These are phyloP conservation scores for Oedothorax gibbosus DNA, from an alignment of 1,140 invertebrate genomes.

Conservation along the genomic window DNA sequence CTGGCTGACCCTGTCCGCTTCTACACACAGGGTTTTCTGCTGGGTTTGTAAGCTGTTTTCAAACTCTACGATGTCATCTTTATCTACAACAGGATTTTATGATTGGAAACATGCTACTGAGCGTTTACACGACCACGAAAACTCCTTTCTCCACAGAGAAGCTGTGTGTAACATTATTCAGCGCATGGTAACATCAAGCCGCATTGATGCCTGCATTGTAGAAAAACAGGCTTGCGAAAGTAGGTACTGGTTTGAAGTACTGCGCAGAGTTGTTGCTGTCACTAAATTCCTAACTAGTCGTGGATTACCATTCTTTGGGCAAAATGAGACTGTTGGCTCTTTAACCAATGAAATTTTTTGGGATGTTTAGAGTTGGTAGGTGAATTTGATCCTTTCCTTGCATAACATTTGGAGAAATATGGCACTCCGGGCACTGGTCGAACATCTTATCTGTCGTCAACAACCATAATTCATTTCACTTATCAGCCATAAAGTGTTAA, in stretches of 20 bases:
- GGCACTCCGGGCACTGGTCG: constrained; percentile 49
- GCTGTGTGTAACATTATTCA: neutral
- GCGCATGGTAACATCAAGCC: neutral
- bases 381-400: too few relatives aligned
- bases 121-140: too few relatives aligned
- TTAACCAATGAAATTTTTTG: constrained; percentile 62
- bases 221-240: constrained; percentile 3
- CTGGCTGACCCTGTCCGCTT: too few relatives aligned
- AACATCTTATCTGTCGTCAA: constrained; percentile 31
- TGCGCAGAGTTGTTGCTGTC: constrained; percentile 56
- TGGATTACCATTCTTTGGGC: constrained; percentile 62
- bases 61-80: too few relatives aligned
- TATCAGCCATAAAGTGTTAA: constrained; percentile 19
- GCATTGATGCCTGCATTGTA: neutral
- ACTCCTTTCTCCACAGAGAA: too few relatives aligned
- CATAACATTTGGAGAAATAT: too few relatives aligned
- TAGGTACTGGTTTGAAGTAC: constrained; percentile 54
- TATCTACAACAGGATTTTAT: too few relatives aligned
- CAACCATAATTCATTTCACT: constrained; percentile 17
- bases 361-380: constrained; percentile 61
- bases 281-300: constrained; percentile 61
- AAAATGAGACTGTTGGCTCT: constrained; percentile 63
- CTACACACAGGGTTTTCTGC: too few relatives aligned
- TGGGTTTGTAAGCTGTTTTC: too few relatives aligned
- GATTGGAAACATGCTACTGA: too few relatives aligned